Percentiles rank a stretch among this genome's conserved stretches.
phyloP scores from a whole-genome alignment of 1,140 invertebrate species.

The Penaeus chinensis region DNA sequence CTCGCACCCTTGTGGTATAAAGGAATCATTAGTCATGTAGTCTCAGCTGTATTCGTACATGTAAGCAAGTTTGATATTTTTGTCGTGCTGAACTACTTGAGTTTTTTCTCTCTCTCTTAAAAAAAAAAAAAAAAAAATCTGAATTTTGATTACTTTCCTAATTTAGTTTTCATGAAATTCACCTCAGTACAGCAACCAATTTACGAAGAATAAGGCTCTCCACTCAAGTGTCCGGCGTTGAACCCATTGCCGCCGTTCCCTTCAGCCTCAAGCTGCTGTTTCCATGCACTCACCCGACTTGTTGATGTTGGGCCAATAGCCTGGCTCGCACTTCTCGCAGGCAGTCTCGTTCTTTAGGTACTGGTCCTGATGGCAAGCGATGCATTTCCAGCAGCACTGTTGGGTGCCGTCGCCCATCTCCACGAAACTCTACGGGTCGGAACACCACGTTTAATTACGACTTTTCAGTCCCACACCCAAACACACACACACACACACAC shows the following conservation, averaged over 20 bases:
- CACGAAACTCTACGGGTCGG: constrained; percentile 34
- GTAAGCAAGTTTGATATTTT: too few relatives aligned
- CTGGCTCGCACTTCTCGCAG: constrained; percentile 74
- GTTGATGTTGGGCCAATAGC: constrained; percentile 76
- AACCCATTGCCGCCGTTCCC: too few relatives aligned
- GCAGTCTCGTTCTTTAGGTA: constrained; percentile 74
- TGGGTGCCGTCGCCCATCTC: constrained; percentile 43
- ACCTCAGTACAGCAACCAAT: too few relatives aligned
- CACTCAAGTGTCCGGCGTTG: too few relatives aligned
- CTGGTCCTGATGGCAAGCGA: constrained; percentile 75
- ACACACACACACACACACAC: constrained; percentile 10
- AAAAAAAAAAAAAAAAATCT: too few relatives aligned
- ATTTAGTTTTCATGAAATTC: too few relatives aligned
- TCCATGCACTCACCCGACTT: constrained; percentile 72
- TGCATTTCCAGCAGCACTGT: constrained; percentile 81
- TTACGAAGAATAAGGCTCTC: too few relatives aligned
- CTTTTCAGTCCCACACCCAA: background rate
- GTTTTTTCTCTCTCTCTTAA: too few relatives aligned
- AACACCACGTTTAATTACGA: too few relatives aligned
- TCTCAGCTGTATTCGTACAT: background rate
- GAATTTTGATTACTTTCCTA: too few relatives aligned
- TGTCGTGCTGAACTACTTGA: too few relatives aligned
- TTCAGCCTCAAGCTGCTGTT: too few relatives aligned
- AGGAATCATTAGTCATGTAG: background rate
- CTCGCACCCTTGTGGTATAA: constrained; percentile 70